Evolutionary conservation across 2,888 invertebrate species (phyloP), one percentile per base, ranked within the genome.

Genomic region (Thysanoteuthis rhombus): DNA sequence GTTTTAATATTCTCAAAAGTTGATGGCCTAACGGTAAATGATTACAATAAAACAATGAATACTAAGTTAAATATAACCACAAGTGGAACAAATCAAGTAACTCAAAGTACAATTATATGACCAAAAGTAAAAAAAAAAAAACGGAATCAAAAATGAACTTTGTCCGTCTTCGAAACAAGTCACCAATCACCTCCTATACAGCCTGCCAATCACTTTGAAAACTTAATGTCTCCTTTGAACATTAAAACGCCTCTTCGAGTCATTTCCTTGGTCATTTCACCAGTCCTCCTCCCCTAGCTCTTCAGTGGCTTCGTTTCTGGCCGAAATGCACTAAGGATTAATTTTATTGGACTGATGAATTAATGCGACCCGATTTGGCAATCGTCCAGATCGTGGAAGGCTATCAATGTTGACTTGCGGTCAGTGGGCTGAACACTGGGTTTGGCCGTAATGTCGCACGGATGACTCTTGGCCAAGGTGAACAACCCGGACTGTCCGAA

Each of bases 401-500:
- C 75, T 75, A 75, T 75, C 75, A 75, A n/a, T 75, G 75, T 75
- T 75, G 75, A 75, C 75, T 75, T 75, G 75, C 36, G 75, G 75
- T 75, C 75, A 75, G n/a, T 75, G 75, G 75, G 36, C 75, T 75
- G 75, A 36, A 75, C 75, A 75, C n/a, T n/a, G 75, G n/a, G 36
- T 75, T 75, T 36, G 75, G n/a, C 19, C 75, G 75, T 75, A 75
- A 75, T 75, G 75, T 75, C 75, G 75, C 75, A 75, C 75, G 75
- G 75, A n/a, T 75, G 75, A 75, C 75, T 75, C 75, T 75, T 75
- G 75, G 75, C 75, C n/a, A 75, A 75, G 75, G 75, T 75, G 75
- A 75, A 75, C n/a, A 75, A n/a, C 75, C 12, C 75, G 36, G 75
- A n/a, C 75, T 75, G 36, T 75, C 75, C 75, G 75, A 75, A 75